Evolutionary conservation across 1,140 invertebrate species (phyloP), one percentile per base, ranked within the genome.

Genomic region (Orchestia grillus): DNA sequence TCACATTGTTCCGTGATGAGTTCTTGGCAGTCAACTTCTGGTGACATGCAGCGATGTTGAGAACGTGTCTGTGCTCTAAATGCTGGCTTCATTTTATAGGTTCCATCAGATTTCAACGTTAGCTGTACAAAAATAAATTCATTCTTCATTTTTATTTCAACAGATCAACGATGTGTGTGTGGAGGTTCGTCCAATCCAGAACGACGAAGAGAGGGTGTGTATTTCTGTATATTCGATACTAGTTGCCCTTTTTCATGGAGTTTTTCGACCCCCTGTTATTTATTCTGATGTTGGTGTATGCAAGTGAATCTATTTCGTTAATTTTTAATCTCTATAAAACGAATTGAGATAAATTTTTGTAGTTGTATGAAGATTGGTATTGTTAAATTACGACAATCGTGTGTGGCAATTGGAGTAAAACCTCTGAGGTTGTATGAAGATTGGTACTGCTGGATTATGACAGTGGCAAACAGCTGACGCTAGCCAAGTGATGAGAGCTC

Each of bases 121-220:
- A 23, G 62, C 62, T 77, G 6, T 90, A 42, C 42, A 41, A 90
- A 42, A 90, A 42, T 90, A 90, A 16, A 11, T 15, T 87, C 42
- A 90, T 90, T 42, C n/a, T 42, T 90, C 36, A 90, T 87, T 87
- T 40, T n/a, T n/a, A n/a, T n/a, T 42, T 90, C 88, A 90, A 42
- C 92, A 94, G 92, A 44, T 94, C 6, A 44, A 94, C 19, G 36
- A 47, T 45, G 43, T 28, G 43, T 94, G 92, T n/a, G 92, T 94
- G 40, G 92, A 94, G 44, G 92, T 45, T 44, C 92, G 92, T n/a
- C 44, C 92, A 41, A 16, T 94, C 6, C 3, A 28, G 40, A 15
- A 28, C 40, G 43, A 94, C 0, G 92, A 94, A 40, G 92, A 94
- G 44, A 44, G 40, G 92, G 92, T 94, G 23, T 41, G 41, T 8